These are phyloP conservation scores for Agraylea sexmaculata DNA, from an alignment of 1,140 invertebrate genomes.

Conservation along the genomic window DNA sequence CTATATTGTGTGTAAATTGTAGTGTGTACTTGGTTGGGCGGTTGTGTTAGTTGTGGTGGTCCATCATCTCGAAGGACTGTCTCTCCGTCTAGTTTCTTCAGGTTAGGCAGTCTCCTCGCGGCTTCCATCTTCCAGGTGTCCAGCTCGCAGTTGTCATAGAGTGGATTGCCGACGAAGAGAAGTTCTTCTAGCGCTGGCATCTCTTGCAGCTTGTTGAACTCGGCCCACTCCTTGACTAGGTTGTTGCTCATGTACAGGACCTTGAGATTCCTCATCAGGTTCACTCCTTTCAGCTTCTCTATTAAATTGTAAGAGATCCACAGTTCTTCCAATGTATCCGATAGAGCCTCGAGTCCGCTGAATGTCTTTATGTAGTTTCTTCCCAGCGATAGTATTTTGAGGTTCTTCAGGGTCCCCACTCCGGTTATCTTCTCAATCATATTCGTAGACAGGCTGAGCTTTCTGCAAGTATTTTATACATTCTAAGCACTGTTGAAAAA, in stretches of 20 bases:
- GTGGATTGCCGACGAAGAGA: slow-evolving; percentile 71
- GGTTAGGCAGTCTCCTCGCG: slow-evolving; percentile 56
- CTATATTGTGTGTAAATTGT: background rate
- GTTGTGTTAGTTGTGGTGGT: slow-evolving; percentile 21
- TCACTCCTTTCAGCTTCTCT: slow-evolving; percentile 84
- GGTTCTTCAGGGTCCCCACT: slow-evolving; percentile 64
- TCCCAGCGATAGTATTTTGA: slow-evolving; percentile 74
- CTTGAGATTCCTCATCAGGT: slow-evolving; percentile 66
- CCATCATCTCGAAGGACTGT: slow-evolving; percentile 48
- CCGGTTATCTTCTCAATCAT: slow-evolving; percentile 82
- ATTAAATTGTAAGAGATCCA: slow-evolving; percentile 94
- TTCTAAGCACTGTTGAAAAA: too few species aligned
- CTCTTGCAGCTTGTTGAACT: slow-evolving; percentile 69
- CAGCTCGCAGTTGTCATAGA: slow-evolving; percentile 64
- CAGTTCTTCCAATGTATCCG: slow-evolving; percentile 77
- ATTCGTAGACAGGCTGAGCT: slow-evolving; percentile 82
- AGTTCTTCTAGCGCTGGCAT: slow-evolving; percentile 58
- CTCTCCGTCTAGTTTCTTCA: slow-evolving; percentile 82
- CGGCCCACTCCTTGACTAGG: slow-evolving; percentile 76
- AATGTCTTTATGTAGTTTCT: slow-evolving; percentile 88
- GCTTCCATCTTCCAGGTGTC: slow-evolving; percentile 61
- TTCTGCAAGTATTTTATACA: too few species aligned
- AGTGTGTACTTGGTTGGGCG: slow-evolving; percentile 10
- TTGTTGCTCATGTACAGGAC: slow-evolving; percentile 85
- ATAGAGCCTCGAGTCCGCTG: slow-evolving; percentile 68